Base-by-base conservation (phyloP, 2,888 invertebrate genomes). In the Dynastes grantii region DNA sequence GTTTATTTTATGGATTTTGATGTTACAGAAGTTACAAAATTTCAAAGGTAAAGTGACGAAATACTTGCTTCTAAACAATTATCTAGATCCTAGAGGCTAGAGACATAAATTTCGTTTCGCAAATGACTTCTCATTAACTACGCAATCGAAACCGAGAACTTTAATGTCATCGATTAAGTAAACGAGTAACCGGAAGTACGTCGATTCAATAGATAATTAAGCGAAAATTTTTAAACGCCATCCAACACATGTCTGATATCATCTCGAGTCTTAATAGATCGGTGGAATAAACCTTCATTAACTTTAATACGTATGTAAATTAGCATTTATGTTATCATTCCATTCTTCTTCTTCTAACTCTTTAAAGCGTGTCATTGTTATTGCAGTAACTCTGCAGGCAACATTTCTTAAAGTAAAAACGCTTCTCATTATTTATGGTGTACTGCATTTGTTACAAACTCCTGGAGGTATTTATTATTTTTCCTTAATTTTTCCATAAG, bases 201-300 rank as follows among this genome's bases (percentile, higher is more conserved):
- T 16, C 16, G 40, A 65, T 65, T 65, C 65, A 40, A 65, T 65
- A 40, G 65, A 65, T 65, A 65, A 65, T 65, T 65, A 65, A 63
- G n/a, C 13, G 32, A 40, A 65, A 16, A 65, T 16, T 65, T 40
- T 65, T 40, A 65, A 65, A 65, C 40, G 40, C 65, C 13, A n/a
- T 40, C 40, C 16, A 37, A 40, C 40, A 40, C 11, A 40, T 65
- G 16, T 40, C 40, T 40, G 40, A 65, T 40, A 65, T 65, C 65
- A 32, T 32, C 65, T 37, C 11, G n/a, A 45, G 1, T 40, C 9
- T 65, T 65, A 65, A 16, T 37, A 45, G 40, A 37, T 40, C 65
- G 37, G 40, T 40, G 40, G 40, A 45, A 32, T 65, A 40, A 9
- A 9, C 40, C 16, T n/a, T 65, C 37, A 40, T 40, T 40, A 65